Evolutionary conservation across 92 coral and sea anemone genomes (phyloP).

Genomic region (Ricordea florida): DNA sequence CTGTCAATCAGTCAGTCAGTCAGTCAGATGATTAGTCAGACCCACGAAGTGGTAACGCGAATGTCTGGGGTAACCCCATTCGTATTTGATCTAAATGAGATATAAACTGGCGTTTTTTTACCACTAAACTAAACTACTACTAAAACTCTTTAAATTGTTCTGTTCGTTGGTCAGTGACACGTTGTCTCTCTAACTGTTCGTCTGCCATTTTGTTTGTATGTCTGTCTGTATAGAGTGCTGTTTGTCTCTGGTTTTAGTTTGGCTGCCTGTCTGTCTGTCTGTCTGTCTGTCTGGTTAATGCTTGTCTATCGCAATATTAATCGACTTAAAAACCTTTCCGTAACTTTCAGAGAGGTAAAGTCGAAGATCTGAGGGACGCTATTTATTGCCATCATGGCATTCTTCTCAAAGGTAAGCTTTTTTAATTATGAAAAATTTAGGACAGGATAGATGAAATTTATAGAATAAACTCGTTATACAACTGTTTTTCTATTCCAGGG

Average conservation of each 20-base stretch:
- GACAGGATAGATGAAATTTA: background rate
- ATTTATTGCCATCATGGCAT: background rate
- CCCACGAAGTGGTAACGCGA: no score
- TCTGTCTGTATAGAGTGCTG: no score
- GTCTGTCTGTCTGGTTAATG: no score
- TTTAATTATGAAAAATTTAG: background rate
- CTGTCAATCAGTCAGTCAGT: background rate
- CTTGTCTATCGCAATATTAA: background rate
- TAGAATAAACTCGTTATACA: background rate
- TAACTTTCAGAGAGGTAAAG: background rate
- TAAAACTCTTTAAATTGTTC: no score
- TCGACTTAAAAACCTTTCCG: background rate
- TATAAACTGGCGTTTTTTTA: background rate
- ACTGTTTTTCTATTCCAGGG: conserved; percentile 48
- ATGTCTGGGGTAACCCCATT: no score
- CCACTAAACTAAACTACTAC: background rate
- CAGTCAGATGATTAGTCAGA: background rate
- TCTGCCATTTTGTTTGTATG: no score
- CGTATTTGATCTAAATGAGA: background rate
- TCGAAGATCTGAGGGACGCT: background rate
- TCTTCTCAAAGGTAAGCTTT: conserved; percentile 19
- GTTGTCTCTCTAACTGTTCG: no score
- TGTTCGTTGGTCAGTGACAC: no score
- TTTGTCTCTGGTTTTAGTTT: no score
- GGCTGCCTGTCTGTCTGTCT: no score